Conservation (phyloP, 2,888 invertebrate species). For the Phalangium opilio region DNA sequence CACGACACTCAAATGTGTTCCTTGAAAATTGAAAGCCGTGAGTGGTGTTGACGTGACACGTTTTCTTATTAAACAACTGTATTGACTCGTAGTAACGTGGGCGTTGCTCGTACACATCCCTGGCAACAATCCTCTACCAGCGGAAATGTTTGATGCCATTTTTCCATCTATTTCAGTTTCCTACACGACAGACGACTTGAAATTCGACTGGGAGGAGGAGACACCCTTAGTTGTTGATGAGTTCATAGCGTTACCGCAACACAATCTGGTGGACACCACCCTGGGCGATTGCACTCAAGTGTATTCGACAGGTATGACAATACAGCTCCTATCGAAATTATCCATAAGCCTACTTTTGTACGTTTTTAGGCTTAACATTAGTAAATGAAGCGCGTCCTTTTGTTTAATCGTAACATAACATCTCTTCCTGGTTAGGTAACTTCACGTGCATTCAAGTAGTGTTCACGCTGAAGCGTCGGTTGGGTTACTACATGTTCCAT, state of each 20-base stretch:
- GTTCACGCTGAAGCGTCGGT: conserved; percentile 61
- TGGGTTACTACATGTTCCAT: conserved; percentile 80
- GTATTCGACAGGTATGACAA: conserved; percentile 76
- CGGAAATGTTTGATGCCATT: neutral
- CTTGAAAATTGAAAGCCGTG: conserved; percentile 85
- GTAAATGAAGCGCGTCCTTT: no score
- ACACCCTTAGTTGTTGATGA: conserved; percentile 76
- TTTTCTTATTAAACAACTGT: neutral
- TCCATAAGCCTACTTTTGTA: no score
- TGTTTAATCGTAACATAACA: no score
- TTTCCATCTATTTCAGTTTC: conserved; percentile 45
- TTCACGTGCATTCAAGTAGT: conserved; percentile 81
- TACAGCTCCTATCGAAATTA: no score
- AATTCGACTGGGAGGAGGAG: conserved; percentile 83
- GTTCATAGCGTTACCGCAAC: conserved; percentile 76
- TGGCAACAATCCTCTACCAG: neutral
- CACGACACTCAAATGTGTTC: conserved; percentile 86
- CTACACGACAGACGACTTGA: conserved; percentile 81
- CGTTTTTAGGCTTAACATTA: no score
- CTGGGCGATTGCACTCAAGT: conserved; percentile 84
- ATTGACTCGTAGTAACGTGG: no score
- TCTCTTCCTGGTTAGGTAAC: conserved; percentile 42
- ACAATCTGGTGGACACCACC: conserved; percentile 68
- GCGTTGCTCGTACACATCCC: neutral
- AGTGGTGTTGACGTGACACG: neutral